These are phyloP conservation scores for Sycophila sp. DNA, from an alignment of 1,140 invertebrate species.

Conservation along the genomic window DNA sequence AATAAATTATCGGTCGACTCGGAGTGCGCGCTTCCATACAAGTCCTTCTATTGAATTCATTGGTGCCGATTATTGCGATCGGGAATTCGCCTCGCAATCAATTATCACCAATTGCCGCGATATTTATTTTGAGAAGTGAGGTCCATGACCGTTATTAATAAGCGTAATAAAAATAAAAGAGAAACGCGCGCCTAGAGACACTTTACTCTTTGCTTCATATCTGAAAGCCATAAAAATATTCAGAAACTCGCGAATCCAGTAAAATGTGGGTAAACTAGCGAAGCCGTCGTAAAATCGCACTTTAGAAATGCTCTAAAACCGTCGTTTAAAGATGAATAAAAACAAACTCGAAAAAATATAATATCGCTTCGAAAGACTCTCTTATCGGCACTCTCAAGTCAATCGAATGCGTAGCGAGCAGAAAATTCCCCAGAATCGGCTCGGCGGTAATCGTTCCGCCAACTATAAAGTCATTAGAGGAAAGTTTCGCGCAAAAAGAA, in stretches of 20 bases:
- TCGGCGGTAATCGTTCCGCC: not conserved
- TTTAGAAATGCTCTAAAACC: not conserved
- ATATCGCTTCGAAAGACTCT: too few species aligned
- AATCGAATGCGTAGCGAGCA: too few species aligned
- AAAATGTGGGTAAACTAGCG: not conserved
- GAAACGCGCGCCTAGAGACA: not conserved
- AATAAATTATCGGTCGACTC: too few species aligned
- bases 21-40: too few species aligned
- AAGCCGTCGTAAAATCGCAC: constrained; percentile 4
- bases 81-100: constrained; percentile 23
- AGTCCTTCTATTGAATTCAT: constrained; percentile 29
- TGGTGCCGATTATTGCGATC: constrained; percentile 19
- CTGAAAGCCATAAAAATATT: not conserved
- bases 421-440: too few species aligned
- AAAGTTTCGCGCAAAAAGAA: not conserved
- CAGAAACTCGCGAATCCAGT: constrained; percentile 11
- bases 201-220: not conserved
- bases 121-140: constrained; percentile 26
- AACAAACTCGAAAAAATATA: not conserved
- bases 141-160: constrained; percentile 10
- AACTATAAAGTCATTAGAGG: constrained; percentile 18
- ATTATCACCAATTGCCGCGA: constrained; percentile 31
- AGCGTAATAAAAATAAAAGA: constrained; percentile 1
- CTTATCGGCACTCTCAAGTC: not conserved
- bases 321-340: not conserved